phyloP scores from a whole-genome alignment of 2,797 vertebrate genomes.

The Catostomus latipinnis region DNA sequence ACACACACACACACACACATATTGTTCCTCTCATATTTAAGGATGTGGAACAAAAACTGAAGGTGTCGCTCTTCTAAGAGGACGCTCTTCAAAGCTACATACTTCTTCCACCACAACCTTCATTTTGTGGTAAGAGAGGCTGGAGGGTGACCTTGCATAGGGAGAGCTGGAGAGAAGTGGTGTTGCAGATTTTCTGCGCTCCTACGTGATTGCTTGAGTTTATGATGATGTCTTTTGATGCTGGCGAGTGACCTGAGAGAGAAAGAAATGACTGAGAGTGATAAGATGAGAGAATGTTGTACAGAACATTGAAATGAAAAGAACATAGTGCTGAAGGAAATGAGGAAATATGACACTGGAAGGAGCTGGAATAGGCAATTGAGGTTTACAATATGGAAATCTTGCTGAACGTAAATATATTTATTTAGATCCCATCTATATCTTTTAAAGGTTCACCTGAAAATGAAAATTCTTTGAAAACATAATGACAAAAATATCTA shows the following conservation, averaged over 20 bases:
- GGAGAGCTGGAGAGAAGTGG: conserved; percentile 25
- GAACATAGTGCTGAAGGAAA: conserved; percentile 24
- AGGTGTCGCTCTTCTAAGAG: conserved; percentile 72
- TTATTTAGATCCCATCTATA: conserved; percentile 16
- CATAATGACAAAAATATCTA: no score
- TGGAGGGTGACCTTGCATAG: conserved; percentile 51
- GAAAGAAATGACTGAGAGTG: conserved; percentile 17
- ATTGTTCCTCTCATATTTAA: conserved; percentile 78
- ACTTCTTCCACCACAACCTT: conserved; percentile 59
- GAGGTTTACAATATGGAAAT: conserved; percentile 6
- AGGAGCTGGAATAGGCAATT: background rate
- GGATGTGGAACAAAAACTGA: conserved; percentile 84
- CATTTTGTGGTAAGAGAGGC: conserved; percentile 69
- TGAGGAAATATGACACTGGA: conserved; percentile 26
- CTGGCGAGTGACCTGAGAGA: conserved; percentile 77
- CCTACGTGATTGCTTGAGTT: conserved; percentile 46
- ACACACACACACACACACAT: background rate
- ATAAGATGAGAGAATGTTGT: conserved; percentile 19
- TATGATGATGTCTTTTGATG: conserved; percentile 76
- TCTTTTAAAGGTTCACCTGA: no score
- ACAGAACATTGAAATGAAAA: conserved; percentile 42
- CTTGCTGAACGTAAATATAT: conserved; percentile 13
- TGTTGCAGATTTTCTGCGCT: conserved; percentile 1
- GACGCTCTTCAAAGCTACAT: conserved; percentile 66
- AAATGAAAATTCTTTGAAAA: no score